Conservation (phyloP, 64 coral and sea anemone genomes). For the Dendronephthya gigantea region DNA sequence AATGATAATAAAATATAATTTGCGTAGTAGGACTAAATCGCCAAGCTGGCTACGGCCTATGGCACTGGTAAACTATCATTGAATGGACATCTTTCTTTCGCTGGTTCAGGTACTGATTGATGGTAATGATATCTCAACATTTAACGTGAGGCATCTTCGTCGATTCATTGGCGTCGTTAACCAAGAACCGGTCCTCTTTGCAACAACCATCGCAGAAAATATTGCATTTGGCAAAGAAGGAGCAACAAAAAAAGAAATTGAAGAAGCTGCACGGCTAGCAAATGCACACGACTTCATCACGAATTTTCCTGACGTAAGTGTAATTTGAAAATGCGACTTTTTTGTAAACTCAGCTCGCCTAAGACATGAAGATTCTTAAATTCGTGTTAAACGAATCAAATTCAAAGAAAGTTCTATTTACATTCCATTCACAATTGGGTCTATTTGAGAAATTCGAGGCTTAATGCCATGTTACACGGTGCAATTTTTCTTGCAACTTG, state of each 20-base stretch:
- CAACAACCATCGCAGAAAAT: background rate
- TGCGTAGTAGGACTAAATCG: background rate
- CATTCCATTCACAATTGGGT: too few species aligned
- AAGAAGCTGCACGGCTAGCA: background rate
- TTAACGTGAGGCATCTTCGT: background rate
- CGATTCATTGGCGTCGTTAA: background rate
- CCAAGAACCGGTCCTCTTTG: conserved; percentile 9
- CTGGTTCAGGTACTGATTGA: background rate
- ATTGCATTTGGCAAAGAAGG: background rate
- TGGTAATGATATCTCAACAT: background rate
- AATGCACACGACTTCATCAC: background rate
- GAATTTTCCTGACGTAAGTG: background rate
- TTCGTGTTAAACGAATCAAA: too few species aligned
- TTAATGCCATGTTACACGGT: too few species aligned
- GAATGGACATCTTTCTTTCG: too few species aligned
- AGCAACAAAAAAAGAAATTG: background rate
- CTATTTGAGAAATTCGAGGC: too few species aligned
- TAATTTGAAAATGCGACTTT: background rate
- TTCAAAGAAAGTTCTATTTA: too few species aligned
- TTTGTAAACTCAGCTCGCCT: background rate
- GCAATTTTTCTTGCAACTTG: too few species aligned
- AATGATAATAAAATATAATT: too few species aligned
- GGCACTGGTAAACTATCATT: too few species aligned
- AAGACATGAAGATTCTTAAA: too few species aligned
- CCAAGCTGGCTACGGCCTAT: too few species aligned